Conservation (phyloP, 1,140 invertebrate genomes). For the Oryzaephilus surinamensis region DNA sequence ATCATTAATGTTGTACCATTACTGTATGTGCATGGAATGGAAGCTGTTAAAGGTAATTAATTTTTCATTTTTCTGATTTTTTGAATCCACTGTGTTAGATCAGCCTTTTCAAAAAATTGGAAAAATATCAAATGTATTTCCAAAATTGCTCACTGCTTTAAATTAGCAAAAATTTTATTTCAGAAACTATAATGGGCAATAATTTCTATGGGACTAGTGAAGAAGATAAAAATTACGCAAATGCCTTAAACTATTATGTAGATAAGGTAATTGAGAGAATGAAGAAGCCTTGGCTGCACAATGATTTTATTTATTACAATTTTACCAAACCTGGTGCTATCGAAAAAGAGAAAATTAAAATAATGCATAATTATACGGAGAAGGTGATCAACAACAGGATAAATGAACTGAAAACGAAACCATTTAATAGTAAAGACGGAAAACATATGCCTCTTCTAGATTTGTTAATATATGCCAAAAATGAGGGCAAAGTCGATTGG, state of each 20-base stretch:
- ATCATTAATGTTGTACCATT: neutral
- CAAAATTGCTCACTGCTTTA: no score
- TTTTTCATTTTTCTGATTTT: neutral
- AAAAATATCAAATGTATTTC: no score
- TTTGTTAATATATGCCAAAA: conserved; percentile 53
- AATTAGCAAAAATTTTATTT: conserved; percentile 9
- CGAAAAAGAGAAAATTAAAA: conserved; percentile 41
- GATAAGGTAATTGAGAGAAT: conserved; percentile 39
- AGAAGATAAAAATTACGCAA: conserved; percentile 49
- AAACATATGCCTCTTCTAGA: conserved; percentile 69
- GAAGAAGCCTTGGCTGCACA: conserved; percentile 50
- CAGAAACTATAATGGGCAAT: conserved; percentile 74
- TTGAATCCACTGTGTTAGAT: no score
- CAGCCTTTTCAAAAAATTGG: no score
- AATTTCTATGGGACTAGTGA: conserved; percentile 49
- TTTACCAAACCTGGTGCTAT: no score
- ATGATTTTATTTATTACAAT: no score
- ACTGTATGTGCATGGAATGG: neutral
- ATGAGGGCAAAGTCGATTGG: conserved; percentile 41
- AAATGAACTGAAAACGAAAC: conserved; percentile 7
- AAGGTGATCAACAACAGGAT: conserved; percentile 33
- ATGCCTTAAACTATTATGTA: conserved; percentile 34
- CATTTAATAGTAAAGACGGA: conserved; percentile 17
- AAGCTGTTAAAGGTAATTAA: conserved; percentile 1
- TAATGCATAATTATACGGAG: conserved; percentile 49